Evolutionary conservation across 1,140 invertebrate genomes (phyloP), one percentile per base, ranked within the genome.

Genomic region (Apis cerana): DNA sequence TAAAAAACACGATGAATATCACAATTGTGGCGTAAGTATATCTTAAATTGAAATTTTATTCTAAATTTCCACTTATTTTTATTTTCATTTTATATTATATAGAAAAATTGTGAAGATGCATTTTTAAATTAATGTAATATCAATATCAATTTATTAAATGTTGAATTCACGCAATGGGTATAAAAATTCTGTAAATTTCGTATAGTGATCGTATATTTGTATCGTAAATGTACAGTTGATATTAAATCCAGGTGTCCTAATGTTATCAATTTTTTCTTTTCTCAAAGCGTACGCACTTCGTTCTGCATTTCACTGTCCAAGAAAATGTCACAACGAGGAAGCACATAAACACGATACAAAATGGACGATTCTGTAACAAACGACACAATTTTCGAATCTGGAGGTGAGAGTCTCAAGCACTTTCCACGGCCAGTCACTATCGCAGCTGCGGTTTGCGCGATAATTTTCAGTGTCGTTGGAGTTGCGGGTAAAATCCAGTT

Each of bases 381-480:
- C 33, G 68, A 75, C 4, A 90, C 89, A 17, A 80, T 87, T 54
- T 70, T 89, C 54, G 43, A 54, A 15, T 70, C 82, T 13, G 85
- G 62, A 64, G 69, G 76, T 58, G 89, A 61, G 74, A 70, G 76
- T 58, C 84, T 89, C 72, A 89, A 85, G 67, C 86, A 90, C 50
- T 94, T 91, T 93, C 96, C 97, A n/a, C 94, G 96, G 86, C 95
- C 95, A 75, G 96, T 96, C 33, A 97, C 97, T 17, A 95, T 97
- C 83, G 94, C 96, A 86, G 97, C 97, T 15, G 96, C 97, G 23
- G 93, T 95, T 71, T 97, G 96, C 92, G 97, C 97, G 69, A 96
- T 97, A 85, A 92, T 97, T 65, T 98, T 98, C 94, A 96, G 96
- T 90, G 92, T 97, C 70, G 94, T 97, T 64, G 97, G 97, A 82